phyloP scores from a whole-genome alignment of 2,888 invertebrate species.

The Apodemia duryi region DNA sequence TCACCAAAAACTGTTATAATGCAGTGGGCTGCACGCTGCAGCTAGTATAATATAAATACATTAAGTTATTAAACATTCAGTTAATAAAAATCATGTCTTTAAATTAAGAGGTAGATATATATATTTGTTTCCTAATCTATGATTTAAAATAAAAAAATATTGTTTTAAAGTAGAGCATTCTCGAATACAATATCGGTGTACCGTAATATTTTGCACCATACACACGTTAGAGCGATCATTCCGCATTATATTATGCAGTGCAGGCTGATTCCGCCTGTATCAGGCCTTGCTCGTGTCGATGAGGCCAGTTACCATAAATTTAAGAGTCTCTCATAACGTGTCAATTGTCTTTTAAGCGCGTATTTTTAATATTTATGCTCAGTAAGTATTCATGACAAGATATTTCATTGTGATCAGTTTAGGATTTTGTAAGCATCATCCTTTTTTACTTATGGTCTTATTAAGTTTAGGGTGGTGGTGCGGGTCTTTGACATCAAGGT shows the following conservation, averaged over 20 bases:
- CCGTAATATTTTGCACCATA: constrained; percentile 61
- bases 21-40: too few relatives aligned
- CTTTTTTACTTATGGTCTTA: too few relatives aligned
- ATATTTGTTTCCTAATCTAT: too few relatives aligned
- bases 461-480: too few relatives aligned
- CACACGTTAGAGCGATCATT: constrained; percentile 71
- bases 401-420: constrained; percentile 16
- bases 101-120: too few relatives aligned
- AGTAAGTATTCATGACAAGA: constrained; percentile 47
- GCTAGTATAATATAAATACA: too few relatives aligned
- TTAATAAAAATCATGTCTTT: too few relatives aligned
- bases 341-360: constrained; percentile 64
- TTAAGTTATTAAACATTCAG: too few relatives aligned
- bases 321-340: constrained; percentile 59
- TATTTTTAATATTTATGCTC: constrained; percentile 65
- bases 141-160: too few relatives aligned
- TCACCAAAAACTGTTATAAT: too few relatives aligned
- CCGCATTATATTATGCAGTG: constrained; percentile 60
- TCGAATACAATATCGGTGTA: constrained; percentile 28
- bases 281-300: constrained; percentile 50
- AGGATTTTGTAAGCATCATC: too few relatives aligned
- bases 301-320: constrained; percentile 60
- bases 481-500: too few relatives aligned
- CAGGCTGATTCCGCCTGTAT: constrained; percentile 28
- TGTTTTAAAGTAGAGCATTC: constrained; percentile 23